Evolutionary conservation across 2,888 invertebrate species (phyloP).

Genomic region (Meta bourneti): DNA sequence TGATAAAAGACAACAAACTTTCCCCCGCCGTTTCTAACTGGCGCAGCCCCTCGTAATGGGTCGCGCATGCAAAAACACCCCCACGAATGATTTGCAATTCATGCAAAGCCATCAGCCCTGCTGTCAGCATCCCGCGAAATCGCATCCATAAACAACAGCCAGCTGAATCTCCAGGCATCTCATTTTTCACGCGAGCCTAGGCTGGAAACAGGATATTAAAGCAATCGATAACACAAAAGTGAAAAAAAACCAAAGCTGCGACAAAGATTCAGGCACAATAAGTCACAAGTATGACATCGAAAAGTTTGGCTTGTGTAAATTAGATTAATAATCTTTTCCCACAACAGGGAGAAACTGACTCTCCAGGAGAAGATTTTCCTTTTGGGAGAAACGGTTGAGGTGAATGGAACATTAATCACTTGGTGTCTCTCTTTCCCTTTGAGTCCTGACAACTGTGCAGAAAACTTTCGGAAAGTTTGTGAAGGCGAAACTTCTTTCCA

Average conservation of each 20-base stretch:
- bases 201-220: background rate
- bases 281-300: background rate
- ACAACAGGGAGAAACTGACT: conserved; percentile 9
- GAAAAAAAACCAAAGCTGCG: background rate
- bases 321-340: conserved; percentile 42
- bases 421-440: conserved; percentile 19
- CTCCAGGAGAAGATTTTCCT: background rate
- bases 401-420: conserved; percentile 51
- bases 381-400: background rate
- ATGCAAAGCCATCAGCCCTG: conserved; percentile 1
- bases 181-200: conserved; percentile 24
- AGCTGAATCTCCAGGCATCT: background rate
- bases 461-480: background rate
- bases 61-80: background rate
- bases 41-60: background rate
- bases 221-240: background rate
- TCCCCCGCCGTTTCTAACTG: background rate
- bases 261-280: background rate
- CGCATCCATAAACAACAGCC: conserved; percentile 26
- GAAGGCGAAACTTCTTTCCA: background rate
- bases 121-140: background rate
- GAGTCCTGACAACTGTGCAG: background rate
- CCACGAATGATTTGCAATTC: conserved; percentile 31
- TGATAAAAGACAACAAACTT: background rate
- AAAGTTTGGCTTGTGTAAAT: conserved; percentile 27